Evolutionary conservation across 2,888 invertebrate species (phyloP).

Genomic region (Tenthredo scrophulariae): DNA sequence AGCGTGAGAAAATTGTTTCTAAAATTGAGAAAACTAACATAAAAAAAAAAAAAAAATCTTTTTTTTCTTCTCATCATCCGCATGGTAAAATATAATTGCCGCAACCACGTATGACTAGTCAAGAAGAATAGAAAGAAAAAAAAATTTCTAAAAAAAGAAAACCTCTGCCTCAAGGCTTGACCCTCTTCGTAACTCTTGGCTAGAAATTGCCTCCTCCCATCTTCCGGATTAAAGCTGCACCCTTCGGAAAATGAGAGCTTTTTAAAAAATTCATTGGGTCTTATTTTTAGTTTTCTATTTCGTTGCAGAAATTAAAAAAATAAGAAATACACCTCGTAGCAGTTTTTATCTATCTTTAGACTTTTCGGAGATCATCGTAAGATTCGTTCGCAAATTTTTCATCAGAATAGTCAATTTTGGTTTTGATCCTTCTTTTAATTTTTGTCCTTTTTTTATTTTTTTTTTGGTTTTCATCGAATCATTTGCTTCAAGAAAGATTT

Average conservation of each 20-base stretch:
- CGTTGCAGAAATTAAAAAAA: background rate
- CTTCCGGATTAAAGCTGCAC: slow-evolving; percentile 27
- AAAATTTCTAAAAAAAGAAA: background rate
- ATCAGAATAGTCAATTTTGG: no score
- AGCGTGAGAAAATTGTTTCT: background rate
- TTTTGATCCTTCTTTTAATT: no score
- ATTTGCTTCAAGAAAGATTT: no score
- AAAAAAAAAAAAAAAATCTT: background rate
- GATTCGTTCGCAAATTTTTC: no score
- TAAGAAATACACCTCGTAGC: no score
- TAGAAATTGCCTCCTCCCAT: background rate
- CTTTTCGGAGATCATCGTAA: no score
- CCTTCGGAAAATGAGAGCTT: background rate
- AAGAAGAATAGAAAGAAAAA: background rate
- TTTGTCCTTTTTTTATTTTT: no score
- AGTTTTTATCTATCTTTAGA: no score
- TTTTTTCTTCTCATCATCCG: no score
- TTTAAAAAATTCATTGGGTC: background rate
- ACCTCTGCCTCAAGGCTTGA: slow-evolving; percentile 14
- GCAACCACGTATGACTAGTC: background rate
- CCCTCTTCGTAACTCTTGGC: slow-evolving; percentile 39
- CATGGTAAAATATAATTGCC: background rate
- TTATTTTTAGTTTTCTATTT: background rate
- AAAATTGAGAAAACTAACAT: background rate
- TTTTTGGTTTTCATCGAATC: no score